Evolutionary conservation across 2,113 vertebrate species (phyloP).

Genomic region (Grus americana): DNA sequence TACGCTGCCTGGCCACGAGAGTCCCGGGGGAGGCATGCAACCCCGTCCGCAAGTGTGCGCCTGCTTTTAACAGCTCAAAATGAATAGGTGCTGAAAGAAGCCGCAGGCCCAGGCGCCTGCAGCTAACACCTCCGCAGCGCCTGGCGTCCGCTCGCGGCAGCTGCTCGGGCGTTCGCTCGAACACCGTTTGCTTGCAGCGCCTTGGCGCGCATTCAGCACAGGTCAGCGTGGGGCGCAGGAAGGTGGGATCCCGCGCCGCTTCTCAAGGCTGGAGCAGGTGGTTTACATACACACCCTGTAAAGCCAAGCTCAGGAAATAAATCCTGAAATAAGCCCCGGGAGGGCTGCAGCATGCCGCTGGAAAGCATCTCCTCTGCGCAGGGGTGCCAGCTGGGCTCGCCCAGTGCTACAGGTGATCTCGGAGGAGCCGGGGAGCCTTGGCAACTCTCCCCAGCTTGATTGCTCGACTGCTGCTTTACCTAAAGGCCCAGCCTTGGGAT

Average conservation of each 20-base stretch:
- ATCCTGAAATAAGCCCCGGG: background rate
- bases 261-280: background rate
- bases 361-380: fast-evolving
- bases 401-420: background rate
- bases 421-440: background rate
- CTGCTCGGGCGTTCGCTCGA: background rate
- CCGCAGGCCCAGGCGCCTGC: background rate
- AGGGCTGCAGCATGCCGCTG: fast-evolving
- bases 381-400: background rate
- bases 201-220: fast-evolving
- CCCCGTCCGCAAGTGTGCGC: fast-evolving
- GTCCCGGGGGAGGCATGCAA: background rate
- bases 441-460: background rate
- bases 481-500: background rate
- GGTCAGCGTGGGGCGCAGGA: fast-evolving
- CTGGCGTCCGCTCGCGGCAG: fast-evolving
- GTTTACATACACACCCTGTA: background rate
- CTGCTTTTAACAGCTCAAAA: background rate
- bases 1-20: fast-evolving
- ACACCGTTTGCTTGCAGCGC: fast-evolving
- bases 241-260: background rate
- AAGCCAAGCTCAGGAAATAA: background rate
- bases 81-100: background rate
- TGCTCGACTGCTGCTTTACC: background rate
- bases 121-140: background rate